Base-by-base conservation (phyloP, 2,888 invertebrate genomes). In the Dolichopus griseipennis region DNA sequence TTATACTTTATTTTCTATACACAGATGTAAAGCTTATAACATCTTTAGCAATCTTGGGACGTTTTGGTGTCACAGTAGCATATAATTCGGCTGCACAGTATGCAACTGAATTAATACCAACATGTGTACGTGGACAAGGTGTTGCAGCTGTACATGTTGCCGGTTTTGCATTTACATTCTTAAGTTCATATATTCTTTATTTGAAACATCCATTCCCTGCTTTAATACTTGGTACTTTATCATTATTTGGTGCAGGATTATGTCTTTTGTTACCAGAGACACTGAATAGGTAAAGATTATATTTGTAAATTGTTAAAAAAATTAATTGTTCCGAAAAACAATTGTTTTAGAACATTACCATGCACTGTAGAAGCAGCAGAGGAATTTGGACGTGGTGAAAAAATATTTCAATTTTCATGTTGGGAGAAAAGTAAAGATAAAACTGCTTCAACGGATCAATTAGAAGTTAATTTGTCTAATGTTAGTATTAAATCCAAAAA, bases 71-170 rank as follows among this genome's bases (percentile, higher is more conserved):
- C 5, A 86, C 85, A 27, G 83, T 86, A 8, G 86, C 87, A 18
- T 87, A 86, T 75, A 87, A 87, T 75, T 86, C 87, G 3, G 85
- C 85, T 4, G 84, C 85, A 5, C 88, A 88, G 74, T 88, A 87
- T 73, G 86, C 86, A 27, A 85, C 87, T 1, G 87, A 88, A 74
- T 75, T 88, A 34, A 85, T 87, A 68, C 87, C 88, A 20, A 87
- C 87, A 1, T 85, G 84, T 70, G 84, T 87, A 3, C 79, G 87
- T 33, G 87, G 86, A 0, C 86, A 87, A 74, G 87, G 87, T 15
- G 85, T 87, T 34, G 84, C 85, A 0, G 83, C 84, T 1, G 83
- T 86, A 2, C 86, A 87, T 75, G 85, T 87, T 4, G 83, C 84
- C 68, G 87, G 87, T 10, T 86, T 85, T 73, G 84, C 84, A 1